Percentiles rank a stretch among this genome's conserved stretches.
Evolutionary conservation across 2,888 invertebrate genomes (phyloP).

Genomic region (Callyntrura sp.): DNA sequence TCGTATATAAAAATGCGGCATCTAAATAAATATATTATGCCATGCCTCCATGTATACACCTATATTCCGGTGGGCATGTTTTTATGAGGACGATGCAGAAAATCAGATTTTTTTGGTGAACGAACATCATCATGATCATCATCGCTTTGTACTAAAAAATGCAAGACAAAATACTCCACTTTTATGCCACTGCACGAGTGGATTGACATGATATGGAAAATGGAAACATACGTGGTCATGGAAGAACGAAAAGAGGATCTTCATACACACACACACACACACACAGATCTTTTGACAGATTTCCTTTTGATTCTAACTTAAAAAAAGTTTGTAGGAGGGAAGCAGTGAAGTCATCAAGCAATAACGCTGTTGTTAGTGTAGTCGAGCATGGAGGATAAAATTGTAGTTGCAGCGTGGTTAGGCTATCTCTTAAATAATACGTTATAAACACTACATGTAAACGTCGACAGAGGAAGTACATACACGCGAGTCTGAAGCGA

Average conservation of each 20-base stretch:
- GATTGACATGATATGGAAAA: neutral
- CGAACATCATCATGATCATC: constrained; percentile 1
- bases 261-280: too few relatives aligned
- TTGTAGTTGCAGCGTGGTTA: constrained; percentile 7
- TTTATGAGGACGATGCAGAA: constrained; percentile 14
- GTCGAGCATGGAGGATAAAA: constrained; percentile 48
- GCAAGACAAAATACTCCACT: neutral
- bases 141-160: neutral
- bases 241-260: neutral
- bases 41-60: neutral
- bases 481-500: neutral
- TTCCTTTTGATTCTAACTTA: constrained; percentile 13
- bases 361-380: constrained; percentile 8
- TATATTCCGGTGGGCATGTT: neutral
- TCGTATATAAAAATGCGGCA: neutral
- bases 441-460: too few relatives aligned
- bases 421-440: neutral
- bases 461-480: neutral
- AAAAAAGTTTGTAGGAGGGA: constrained; percentile 1
- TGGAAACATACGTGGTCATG: constrained; percentile 16
- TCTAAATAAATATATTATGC: neutral
- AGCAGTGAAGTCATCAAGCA: constrained; percentile 24
- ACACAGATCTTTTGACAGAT: constrained; percentile 55
- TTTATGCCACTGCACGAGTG: neutral
- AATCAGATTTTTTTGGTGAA: constrained; percentile 2